phyloP scores from a whole-genome alignment of 2,113 vertebrate genomes.

The Bombycilla garrulus region DNA sequence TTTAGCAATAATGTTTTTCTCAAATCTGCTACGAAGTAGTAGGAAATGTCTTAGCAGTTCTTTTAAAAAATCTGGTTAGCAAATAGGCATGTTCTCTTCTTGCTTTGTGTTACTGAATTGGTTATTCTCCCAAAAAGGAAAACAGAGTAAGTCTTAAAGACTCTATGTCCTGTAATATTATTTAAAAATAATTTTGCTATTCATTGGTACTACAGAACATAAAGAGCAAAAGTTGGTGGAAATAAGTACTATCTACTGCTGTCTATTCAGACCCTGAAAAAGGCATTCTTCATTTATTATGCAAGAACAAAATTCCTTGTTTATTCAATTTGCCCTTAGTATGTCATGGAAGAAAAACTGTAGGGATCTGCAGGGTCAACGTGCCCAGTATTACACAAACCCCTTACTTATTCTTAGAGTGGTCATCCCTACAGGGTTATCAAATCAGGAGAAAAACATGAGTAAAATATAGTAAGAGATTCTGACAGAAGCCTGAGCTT shows the following conservation, averaged over 20 bases:
- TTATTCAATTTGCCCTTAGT: background rate
- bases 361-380: background rate
- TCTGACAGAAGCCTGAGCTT: background rate
- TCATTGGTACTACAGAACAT: background rate
- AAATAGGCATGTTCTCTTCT: background rate
- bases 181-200: background rate
- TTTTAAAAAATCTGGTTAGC: background rate
- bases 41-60: background rate
- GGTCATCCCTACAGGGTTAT: accelerated
- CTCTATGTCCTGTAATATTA: background rate
- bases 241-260: background rate
- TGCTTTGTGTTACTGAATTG: slow-evolving; percentile 7
- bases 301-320: background rate
- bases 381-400: background rate
- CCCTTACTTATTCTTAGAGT: background rate
- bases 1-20: background rate
- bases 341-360: background rate
- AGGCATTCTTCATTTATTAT: background rate
- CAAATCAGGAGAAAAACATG: background rate
- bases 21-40: background rate
- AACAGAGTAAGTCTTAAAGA: background rate
- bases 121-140: background rate
- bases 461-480: background rate
- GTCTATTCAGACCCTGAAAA: background rate
- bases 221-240: background rate